Evolutionary conservation across 2,888 invertebrate genomes (phyloP).

Genomic region (Pollenia griseotomentosa): DNA sequence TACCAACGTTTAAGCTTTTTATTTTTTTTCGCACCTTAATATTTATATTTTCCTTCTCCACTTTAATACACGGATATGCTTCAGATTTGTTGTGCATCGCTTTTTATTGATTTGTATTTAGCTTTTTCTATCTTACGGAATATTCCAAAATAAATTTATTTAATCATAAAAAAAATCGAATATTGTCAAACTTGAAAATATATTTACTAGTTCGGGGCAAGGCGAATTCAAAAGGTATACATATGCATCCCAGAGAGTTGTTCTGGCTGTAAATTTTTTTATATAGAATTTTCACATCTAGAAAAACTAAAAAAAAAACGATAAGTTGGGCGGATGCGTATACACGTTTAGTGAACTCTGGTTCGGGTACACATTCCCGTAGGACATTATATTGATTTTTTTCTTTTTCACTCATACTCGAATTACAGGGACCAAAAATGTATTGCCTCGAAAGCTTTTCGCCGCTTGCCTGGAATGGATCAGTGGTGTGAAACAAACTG

Average conservation of each 20-base stretch:
- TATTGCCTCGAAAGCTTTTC: slow-evolving; percentile 87
- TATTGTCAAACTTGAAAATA: too few species aligned
- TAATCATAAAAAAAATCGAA: too few species aligned
- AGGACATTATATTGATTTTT: not conserved
- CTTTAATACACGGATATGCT: slow-evolving; percentile 66
- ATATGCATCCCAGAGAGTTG: too few species aligned
- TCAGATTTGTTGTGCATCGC: slow-evolving; percentile 65
- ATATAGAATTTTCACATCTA: too few species aligned
- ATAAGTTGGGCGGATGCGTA: too few species aligned
- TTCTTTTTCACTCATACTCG: not conserved
- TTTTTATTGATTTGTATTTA: slow-evolving; percentile 33
- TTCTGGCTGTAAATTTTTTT: too few species aligned
- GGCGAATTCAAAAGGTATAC: too few species aligned
- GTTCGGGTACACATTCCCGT: not conserved
- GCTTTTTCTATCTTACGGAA: not conserved
- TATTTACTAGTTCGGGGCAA: too few species aligned
- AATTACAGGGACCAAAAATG: slow-evolving; percentile 91
- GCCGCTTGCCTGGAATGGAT: slow-evolving; percentile 90
- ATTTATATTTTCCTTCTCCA: slow-evolving; percentile 75
- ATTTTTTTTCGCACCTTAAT: slow-evolving; percentile 71
- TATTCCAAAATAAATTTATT: too few species aligned
- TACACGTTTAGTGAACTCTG: not conserved
- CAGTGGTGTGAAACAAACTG: slow-evolving; percentile 95
- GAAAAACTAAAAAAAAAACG: too few species aligned
- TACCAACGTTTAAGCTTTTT: slow-evolving; percentile 62